Evolutionary conservation across 1,140 invertebrate species (phyloP).

Genomic region (Campodea augens): DNA sequence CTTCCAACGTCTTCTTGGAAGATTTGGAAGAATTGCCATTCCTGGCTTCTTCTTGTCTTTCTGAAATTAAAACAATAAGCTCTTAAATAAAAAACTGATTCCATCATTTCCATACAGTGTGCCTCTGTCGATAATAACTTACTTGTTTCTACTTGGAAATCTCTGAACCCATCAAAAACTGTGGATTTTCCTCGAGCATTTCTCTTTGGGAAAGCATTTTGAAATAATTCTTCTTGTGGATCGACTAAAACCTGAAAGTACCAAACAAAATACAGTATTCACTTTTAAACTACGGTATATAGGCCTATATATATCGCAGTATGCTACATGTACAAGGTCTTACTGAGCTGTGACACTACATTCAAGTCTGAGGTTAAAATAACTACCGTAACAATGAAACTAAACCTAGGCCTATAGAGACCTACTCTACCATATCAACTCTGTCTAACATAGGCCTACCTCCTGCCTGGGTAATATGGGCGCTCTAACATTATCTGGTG

Average conservation of each 20-base stretch:
- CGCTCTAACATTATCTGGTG: constrained; percentile 31
- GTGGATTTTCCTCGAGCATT: constrained; percentile 25
- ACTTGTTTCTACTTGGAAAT: constrained; percentile 44
- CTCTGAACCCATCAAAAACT: constrained; percentile 43
- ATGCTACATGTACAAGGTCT: no score
- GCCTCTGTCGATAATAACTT: constrained; percentile 13
- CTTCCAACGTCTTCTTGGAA: constrained; percentile 40
- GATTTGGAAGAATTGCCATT: constrained; percentile 18
- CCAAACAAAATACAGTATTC: no score
- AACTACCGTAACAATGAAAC: no score
- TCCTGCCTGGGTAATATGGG: constrained; percentile 44
- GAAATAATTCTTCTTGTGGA: constrained; percentile 17
- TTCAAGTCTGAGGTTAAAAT: no score
- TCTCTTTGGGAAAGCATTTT: constrained; percentile 25
- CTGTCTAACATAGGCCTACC: no score
- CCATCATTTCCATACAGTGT: constrained; percentile 1
- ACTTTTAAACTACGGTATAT: no score
- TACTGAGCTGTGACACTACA: no score
- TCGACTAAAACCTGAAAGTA: constrained; percentile 28
- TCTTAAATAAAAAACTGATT: no score
- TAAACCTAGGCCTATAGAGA: no score
- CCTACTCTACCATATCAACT: no score
- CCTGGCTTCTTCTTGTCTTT: constrained; percentile 28
- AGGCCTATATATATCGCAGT: no score
- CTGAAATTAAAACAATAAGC: constrained; percentile 18